Evolutionary conservation across 2,113 vertebrate genomes (phyloP), one percentile per base, ranked within the genome.

Genomic region (Oreochromis aureus): DNA sequence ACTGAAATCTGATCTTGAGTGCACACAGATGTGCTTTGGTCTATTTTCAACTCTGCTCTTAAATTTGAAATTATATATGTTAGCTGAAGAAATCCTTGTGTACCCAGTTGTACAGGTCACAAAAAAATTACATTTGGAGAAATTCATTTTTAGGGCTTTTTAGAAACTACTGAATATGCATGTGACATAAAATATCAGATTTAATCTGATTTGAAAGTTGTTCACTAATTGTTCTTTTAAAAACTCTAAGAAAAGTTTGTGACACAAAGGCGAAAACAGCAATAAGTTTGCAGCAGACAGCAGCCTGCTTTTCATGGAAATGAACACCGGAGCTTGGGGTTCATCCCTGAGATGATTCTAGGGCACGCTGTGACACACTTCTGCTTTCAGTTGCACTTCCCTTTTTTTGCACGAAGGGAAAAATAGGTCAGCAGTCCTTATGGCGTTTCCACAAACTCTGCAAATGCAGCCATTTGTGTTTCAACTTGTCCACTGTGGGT

Each of bases 1-100:
- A 81, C 71, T 93, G 94, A 83, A 92, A 95, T 84, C 83, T 91
- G 91, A 95, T 89, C 88, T 48, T 2, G 2, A 59, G 54, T 27
- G 63, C 30, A 85, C 82, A 36, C 82, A 80, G 48, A 86, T 22
- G 7, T 66, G 81, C 83, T 85, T 63, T 30, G 19, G 69, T 53
- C 73, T 34, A n/a, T 59, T 82, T 87, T 89, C 6, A 73, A 10
- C 56, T 59, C 36, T 5, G 30, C 34, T 32, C 79, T 61, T 69
- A 22, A 48, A 16, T 19, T 69, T 32, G 24, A 53, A 54, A 54
- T 27, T 19, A 39, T 71, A 51, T 16, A 46, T 4, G 10, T 48
- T 78, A 53, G 73, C 46, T 53, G 46, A 53, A 53, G 27, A 51
- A 78, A 78, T 11, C 46, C 3, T 61, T 32, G 22, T 9, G 24